These are phyloP conservation scores for Syritta pipiens DNA, from an alignment of 2,888 invertebrate species.

Conservation along the genomic window DNA sequence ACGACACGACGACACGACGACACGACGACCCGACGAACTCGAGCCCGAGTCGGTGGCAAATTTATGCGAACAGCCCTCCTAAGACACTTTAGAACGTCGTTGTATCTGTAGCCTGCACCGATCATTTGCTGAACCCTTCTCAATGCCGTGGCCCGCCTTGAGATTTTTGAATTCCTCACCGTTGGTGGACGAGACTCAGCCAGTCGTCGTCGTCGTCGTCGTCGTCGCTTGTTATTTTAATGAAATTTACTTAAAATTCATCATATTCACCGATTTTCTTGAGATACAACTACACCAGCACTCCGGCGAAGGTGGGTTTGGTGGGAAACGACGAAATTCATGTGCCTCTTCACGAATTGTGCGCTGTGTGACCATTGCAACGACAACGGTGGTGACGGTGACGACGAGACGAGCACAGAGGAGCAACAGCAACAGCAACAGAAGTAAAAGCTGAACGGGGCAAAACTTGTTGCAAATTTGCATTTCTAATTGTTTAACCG, in stretches of 20 bases:
- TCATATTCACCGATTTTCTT: slow-evolving; percentile 65
- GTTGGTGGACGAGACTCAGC: too few species aligned
- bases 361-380: slow-evolving; percentile 49
- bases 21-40: slow-evolving; percentile 4
- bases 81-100: slow-evolving; percentile 63
- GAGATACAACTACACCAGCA: slow-evolving; percentile 27
- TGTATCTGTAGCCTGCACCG: too few species aligned
- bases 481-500: slow-evolving; percentile 71
- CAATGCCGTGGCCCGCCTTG: too few species aligned
- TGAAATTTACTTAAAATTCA: slow-evolving; percentile 69
- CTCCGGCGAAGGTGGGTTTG: background rate
- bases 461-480: slow-evolving; percentile 71
- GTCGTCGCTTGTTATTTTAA: slow-evolving; percentile 66
- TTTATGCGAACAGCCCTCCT: slow-evolving; percentile 68
- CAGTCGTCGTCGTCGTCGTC: too few species aligned
- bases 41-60: slow-evolving; percentile 43
- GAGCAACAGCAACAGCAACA: slow-evolving; percentile 12
- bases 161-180: too few species aligned
- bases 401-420: slow-evolving; percentile 3
- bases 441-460: slow-evolving; percentile 65
- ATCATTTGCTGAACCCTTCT: slow-evolving; percentile 9
- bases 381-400: background rate
- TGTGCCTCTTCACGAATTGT: slow-evolving; percentile 44
- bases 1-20: background rate
- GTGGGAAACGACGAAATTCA: slow-evolving; percentile 27